Conservation (phyloP, 2,888 invertebrate species). For the Caprella mutica region DNA sequence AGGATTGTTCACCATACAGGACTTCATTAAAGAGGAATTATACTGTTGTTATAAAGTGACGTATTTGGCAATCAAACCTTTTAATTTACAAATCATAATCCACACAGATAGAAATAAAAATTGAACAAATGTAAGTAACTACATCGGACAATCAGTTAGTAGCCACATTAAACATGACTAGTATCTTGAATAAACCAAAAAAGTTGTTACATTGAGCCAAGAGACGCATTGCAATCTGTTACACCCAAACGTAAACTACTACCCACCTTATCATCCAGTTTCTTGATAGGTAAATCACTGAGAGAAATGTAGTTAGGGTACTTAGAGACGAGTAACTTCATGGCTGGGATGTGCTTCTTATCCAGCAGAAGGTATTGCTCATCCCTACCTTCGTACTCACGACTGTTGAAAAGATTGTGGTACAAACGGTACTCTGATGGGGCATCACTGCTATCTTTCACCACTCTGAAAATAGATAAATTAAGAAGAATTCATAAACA, state of each 20-base stretch:
- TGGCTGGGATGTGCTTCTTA: constrained; percentile 53
- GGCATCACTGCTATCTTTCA: not conserved
- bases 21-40: too few species aligned
- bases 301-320: constrained; percentile 70
- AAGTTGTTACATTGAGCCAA: not conserved
- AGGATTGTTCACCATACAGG: too few species aligned
- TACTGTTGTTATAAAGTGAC: too few species aligned
- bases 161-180: too few species aligned
- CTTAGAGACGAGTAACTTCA: constrained; percentile 56
- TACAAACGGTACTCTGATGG: constrained; percentile 50
- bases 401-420: constrained; percentile 71
- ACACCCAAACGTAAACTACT: not conserved
- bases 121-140: too few species aligned
- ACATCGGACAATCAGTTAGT: too few species aligned
- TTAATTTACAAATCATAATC: too few species aligned
- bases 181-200: too few species aligned
- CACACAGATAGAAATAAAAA: too few species aligned
- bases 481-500: not conserved
- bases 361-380: constrained; percentile 64
- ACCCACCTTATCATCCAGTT: constrained; percentile 53
- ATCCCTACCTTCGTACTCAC: constrained; percentile 72
- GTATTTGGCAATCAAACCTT: too few species aligned
- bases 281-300: constrained; percentile 55
- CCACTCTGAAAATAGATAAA: not conserved
- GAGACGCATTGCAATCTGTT: not conserved